A percentile compares a stretch with the other conserved stretches of the same genome.
Evolutionary conservation across 2,888 invertebrate genomes (phyloP).

Genomic region (Cephus spinipes): DNA sequence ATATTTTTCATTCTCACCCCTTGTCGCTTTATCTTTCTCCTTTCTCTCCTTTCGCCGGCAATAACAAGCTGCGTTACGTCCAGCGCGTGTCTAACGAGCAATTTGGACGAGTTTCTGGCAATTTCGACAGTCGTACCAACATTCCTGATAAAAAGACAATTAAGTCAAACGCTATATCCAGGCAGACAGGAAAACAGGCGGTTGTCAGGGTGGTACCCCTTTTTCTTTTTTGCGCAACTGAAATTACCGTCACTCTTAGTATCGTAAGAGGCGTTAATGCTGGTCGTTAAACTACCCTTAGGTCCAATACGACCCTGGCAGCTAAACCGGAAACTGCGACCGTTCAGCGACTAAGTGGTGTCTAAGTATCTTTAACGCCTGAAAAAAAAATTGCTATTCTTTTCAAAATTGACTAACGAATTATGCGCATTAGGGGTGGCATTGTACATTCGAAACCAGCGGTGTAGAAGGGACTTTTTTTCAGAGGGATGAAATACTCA

Average conservation of each 20-base stretch:
- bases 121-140: neutral
- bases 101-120: constrained; percentile 27
- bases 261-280: neutral
- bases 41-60: neutral
- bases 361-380: neutral
- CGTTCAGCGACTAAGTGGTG: neutral
- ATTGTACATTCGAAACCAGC: neutral
- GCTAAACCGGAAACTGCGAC: neutral
- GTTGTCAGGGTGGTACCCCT: neutral
- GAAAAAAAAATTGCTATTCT: neutral
- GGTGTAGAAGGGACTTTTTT: neutral
- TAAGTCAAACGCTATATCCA: neutral
- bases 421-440: neutral
- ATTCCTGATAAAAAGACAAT: neutral
- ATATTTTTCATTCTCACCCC: neutral
- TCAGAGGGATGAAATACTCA: neutral
- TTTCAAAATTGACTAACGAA: neutral
- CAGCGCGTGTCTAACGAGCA: constrained; percentile 42
- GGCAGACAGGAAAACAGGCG: neutral
- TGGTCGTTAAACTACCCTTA: neutral
- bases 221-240: neutral
- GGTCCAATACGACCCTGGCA: neutral
- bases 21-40: neutral
- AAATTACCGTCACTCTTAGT: neutral
- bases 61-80: neutral